A percentile compares a stretch with the other conserved stretches of the same genome.
These are phyloP conservation scores for Scaptodrosophila lebanonensis DNA, from an alignment of 1,140 invertebrate species.

Conservation along the genomic window DNA sequence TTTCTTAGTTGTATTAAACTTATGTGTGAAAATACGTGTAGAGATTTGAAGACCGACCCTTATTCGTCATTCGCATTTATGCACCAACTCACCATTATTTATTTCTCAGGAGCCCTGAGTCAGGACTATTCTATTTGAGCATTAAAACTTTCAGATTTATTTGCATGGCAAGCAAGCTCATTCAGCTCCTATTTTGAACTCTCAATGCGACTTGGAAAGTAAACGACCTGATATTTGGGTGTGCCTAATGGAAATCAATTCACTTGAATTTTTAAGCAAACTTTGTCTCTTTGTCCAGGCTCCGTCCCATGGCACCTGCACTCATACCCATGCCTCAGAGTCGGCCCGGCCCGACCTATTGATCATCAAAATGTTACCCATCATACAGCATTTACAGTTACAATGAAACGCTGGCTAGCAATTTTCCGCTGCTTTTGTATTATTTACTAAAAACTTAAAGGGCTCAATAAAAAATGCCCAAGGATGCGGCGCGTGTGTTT, in stretches of 20 bases:
- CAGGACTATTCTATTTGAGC: too few species aligned
- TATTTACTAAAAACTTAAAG: slow-evolving; percentile 75
- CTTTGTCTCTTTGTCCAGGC: slow-evolving; percentile 35
- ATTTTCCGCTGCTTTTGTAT: slow-evolving; percentile 59
- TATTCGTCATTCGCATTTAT: too few species aligned
- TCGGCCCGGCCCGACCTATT: slow-evolving; percentile 35
- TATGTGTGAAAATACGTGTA: too few species aligned
- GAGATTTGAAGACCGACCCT: too few species aligned
- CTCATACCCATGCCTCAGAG: not conserved
- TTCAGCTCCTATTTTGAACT: slow-evolving; percentile 27
- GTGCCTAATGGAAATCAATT: slow-evolving; percentile 64
- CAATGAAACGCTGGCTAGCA: slow-evolving; percentile 54
- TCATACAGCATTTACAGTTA: slow-evolving; percentile 42
- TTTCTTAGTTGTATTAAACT: too few species aligned
- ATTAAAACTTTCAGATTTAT: slow-evolving; percentile 63
- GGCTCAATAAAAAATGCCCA: slow-evolving; percentile 67
- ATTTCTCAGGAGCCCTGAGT: too few species aligned
- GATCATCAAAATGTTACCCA: slow-evolving; percentile 52
- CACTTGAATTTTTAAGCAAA: slow-evolving; percentile 47
- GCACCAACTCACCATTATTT: too few species aligned
- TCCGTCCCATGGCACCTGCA: not conserved
- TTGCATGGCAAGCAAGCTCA: slow-evolving; percentile 49
- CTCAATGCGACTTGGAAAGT: not conserved
- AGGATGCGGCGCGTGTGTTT: slow-evolving; percentile 62
- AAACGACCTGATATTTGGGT: slow-evolving; percentile 6